Conservation (phyloP, 2,888 invertebrate species). For the Stratiomys singularior region DNA sequence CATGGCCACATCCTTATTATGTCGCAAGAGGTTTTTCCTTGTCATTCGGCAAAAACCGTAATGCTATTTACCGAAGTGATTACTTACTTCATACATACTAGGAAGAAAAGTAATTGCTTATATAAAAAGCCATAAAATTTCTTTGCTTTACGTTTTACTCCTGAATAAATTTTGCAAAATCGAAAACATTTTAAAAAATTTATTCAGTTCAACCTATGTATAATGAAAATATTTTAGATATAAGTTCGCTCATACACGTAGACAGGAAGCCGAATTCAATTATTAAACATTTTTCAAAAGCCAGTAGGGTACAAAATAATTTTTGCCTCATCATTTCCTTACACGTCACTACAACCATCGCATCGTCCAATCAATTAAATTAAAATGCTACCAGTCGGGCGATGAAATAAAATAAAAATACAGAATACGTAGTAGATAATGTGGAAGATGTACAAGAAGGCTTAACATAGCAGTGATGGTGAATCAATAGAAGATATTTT, state of each 20-base stretch:
- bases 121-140: too few species aligned
- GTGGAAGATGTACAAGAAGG: background rate
- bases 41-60: too few species aligned
- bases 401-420: background rate
- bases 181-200: too few species aligned
- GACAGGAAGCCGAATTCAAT: conserved; percentile 45
- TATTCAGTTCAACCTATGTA: too few species aligned
- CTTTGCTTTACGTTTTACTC: too few species aligned
- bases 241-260: conserved; percentile 11
- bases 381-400: conserved; percentile 38
- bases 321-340: conserved; percentile 43
- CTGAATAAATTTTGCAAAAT: too few species aligned
- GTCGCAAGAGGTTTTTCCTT: too few species aligned
- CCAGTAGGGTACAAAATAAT: conserved; percentile 36
- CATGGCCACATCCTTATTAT: too few species aligned
- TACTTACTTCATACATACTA: too few species aligned
- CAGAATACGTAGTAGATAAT: background rate
- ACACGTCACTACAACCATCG: conserved; percentile 33
- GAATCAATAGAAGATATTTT: conserved; percentile 20
- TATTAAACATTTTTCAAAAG: conserved; percentile 42
- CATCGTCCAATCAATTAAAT: conserved; percentile 45
- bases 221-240: conserved; percentile 28
- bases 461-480: background rate
- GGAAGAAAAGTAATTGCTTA: too few species aligned
- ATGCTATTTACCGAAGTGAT: too few species aligned